Conservation (phyloP, 2,113 vertebrate genomes). For the Dinomys branickii region DNA sequence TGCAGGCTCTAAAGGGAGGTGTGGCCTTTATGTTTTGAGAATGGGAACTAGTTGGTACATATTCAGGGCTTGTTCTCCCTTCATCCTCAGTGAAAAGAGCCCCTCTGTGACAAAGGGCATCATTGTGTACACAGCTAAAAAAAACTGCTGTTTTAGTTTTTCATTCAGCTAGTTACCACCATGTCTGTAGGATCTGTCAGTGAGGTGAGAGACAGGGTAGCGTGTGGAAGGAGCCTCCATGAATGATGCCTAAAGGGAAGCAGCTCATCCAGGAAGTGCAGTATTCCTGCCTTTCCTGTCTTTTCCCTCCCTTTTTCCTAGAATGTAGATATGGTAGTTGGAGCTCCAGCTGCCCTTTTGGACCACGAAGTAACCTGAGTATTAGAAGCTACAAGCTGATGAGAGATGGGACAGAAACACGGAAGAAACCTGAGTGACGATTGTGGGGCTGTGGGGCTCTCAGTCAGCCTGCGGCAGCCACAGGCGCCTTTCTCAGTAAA, state of each 20-base stretch:
- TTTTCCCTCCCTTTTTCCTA: constrained; percentile 9
- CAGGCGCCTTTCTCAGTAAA: neutral
- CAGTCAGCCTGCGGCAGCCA: neutral
- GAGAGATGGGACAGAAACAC: neutral
- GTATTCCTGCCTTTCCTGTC: neutral
- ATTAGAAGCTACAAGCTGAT: constrained; percentile 12
- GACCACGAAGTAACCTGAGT: neutral
- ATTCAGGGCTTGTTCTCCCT: neutral
- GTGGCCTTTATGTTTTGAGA: neutral
- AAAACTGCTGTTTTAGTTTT: neutral
- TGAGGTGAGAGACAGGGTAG: neutral
- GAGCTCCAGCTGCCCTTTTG: neutral
- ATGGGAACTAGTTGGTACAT: neutral
- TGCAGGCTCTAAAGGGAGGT: neutral
- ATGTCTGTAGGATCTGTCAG: neutral
- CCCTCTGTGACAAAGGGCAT: neutral
- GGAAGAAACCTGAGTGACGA: neutral
- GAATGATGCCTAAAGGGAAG: neutral
- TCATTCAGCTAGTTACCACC: neutral
- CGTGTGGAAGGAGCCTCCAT: neutral
- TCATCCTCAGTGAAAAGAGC: constrained; percentile 11
- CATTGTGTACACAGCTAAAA: neutral
- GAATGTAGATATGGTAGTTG: neutral
- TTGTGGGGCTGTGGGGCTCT: neutral
- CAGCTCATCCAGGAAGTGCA: neutral